Conservation (phyloP, 2,888 invertebrate species). For the Amphimallon solstitiale region DNA sequence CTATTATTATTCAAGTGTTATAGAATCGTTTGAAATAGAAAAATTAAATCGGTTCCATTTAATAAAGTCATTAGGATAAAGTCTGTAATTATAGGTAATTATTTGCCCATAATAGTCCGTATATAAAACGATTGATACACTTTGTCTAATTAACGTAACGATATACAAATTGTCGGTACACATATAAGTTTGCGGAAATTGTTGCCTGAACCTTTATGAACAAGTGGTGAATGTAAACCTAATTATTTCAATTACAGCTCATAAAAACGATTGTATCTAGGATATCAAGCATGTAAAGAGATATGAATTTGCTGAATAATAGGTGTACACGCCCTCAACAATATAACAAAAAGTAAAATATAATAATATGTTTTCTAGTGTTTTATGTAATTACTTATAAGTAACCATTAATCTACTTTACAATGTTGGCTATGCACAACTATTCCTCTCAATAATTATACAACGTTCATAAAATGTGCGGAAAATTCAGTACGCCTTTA, state of each 20-base stretch:
- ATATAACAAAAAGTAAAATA: background rate
- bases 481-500: too few species aligned
- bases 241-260: slow-evolving; percentile 26
- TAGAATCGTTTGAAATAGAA: slow-evolving; percentile 3
- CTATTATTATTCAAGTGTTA: background rate
- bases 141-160: slow-evolving; percentile 20
- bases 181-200: slow-evolving; percentile 28
- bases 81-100: slow-evolving; percentile 9
- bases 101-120: slow-evolving; percentile 3
- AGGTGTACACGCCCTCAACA: background rate
- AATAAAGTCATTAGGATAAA: slow-evolving; percentile 16
- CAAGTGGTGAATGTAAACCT: slow-evolving; percentile 31
- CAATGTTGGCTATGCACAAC: too few species aligned
- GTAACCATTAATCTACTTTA: too few species aligned
- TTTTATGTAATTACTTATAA: too few species aligned
- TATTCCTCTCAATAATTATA: too few species aligned
- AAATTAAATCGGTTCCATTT: slow-evolving; percentile 18
- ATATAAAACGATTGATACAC: slow-evolving; percentile 11
- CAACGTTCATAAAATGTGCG: too few species aligned
- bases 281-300: slow-evolving; percentile 1
- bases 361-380: too few species aligned
- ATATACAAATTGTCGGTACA: background rate
- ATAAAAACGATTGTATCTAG: slow-evolving; percentile 12
- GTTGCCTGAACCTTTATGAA: slow-evolving; percentile 36
- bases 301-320: slow-evolving; percentile 2